phyloP scores from a whole-genome alignment of 2,797 vertebrate genomes.

The Margarornis squamiger region DNA sequence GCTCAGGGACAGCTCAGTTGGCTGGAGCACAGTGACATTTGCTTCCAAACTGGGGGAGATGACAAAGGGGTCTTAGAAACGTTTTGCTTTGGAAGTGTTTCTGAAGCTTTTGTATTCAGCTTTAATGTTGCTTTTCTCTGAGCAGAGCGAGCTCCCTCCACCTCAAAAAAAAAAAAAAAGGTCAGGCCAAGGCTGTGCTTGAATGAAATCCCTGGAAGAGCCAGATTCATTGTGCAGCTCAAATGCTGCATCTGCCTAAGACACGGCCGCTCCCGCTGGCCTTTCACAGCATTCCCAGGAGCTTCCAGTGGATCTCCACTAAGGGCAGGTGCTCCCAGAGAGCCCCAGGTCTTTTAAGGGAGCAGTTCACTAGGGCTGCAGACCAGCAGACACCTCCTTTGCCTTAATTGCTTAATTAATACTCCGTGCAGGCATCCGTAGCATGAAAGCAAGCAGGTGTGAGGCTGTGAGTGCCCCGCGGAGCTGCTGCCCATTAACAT shows the following conservation, averaged over 20 bases:
- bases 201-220: background rate
- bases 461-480: background rate
- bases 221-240: background rate
- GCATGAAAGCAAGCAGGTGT: conserved; percentile 43
- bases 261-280: fast-evolving
- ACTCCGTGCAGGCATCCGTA: background rate
- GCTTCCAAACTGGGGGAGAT: background rate
- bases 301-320: background rate
- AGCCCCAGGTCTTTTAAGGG: background rate
- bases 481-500: conserved; percentile 19
- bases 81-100: background rate
- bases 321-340: background rate
- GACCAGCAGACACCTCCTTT: background rate
- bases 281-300: background rate
- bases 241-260: background rate
- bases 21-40: fast-evolving
- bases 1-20: background rate
- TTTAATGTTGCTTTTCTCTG: background rate
- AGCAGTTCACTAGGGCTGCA: background rate
- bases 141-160: fast-evolving
- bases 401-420: background rate
- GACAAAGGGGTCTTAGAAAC: background rate
- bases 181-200: background rate
- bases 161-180: background rate
- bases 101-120: conserved; percentile 28